Percentiles rank a stretch among this genome's conserved stretches.
These are phyloP conservation scores for Chondrosia reniformis DNA, from an alignment of 37 sponge, comb jelly and placozoan species.

Conservation along the genomic window DNA sequence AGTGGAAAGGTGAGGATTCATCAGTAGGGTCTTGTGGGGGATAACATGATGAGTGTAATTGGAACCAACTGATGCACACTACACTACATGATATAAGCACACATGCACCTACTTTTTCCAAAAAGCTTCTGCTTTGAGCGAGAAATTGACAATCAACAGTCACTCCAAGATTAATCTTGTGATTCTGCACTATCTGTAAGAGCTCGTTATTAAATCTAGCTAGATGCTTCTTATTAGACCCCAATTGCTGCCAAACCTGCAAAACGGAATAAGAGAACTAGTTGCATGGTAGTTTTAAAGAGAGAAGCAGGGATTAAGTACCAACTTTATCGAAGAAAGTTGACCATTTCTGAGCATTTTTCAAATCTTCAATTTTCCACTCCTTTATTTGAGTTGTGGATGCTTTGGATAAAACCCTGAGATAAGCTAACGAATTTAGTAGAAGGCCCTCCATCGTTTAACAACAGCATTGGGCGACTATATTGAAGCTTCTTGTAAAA, in stretches of 20 bases:
- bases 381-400: constrained; percentile 35
- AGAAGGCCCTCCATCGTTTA: constrained; percentile 17
- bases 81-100: background rate
- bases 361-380: constrained; percentile 55
- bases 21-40: background rate
- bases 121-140: background rate
- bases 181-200: background rate
- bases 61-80: too few species aligned
- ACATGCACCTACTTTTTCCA: background rate
- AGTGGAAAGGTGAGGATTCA: background rate
- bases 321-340: constrained; percentile 44
- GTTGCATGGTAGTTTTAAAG: background rate
- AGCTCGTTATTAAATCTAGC: background rate
- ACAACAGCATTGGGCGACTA: background rate
- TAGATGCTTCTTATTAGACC: background rate
- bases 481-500: background rate
- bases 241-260: background rate
- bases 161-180: background rate
- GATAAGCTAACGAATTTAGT: constrained; percentile 28
- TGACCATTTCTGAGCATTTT: constrained; percentile 53
- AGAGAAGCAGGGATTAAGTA: background rate
- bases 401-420: constrained; percentile 30
- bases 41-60: too few species aligned
- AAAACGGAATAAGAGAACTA: background rate
- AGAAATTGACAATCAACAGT: background rate